Percentiles rank a stretch among this genome's conserved stretches.
Conservation (phyloP, 2,113 vertebrate genomes). For the Pseudorasbora parva region DNA sequence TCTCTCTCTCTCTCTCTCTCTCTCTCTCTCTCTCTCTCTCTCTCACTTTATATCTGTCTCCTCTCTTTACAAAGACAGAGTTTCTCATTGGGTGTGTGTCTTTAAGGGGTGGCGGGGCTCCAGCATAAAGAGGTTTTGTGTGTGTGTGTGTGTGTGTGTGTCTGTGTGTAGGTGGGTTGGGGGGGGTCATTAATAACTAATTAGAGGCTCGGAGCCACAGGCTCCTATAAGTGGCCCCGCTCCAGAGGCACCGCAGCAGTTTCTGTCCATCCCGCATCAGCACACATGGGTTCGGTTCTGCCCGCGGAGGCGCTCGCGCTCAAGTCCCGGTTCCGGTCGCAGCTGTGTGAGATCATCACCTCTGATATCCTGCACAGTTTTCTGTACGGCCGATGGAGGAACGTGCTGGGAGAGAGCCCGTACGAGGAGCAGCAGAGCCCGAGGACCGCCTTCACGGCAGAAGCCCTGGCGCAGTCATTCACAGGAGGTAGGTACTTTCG, state of each 20-base stretch:
- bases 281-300: constrained; percentile 90
- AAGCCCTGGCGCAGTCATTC: constrained; percentile 95
- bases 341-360: constrained; percentile 92
- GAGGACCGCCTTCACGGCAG: constrained; percentile 94
- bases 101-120: constrained; percentile 59
- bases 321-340: constrained; percentile 88
- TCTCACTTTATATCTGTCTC: neutral
- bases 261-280: constrained; percentile 46
- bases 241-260: constrained; percentile 62
- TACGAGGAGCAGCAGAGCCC: constrained; percentile 82
- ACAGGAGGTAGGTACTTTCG: constrained; percentile 88
- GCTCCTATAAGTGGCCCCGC: constrained; percentile 84
- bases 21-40: neutral
- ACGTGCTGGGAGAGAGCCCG: constrained; percentile 91
- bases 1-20: too few relatives aligned
- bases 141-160: neutral
- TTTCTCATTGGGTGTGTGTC: neutral
- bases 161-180: neutral
- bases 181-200: constrained; percentile 97
- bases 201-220: constrained; percentile 86
- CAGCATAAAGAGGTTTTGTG: constrained; percentile 1
- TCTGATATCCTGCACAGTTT: constrained; percentile 97
- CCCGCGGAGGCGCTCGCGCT: constrained; percentile 89
- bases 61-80: constrained; percentile 38
- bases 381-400: constrained; percentile 95